phyloP scores from a whole-genome alignment of 2,888 invertebrate species.

The Nasonia oneida region DNA sequence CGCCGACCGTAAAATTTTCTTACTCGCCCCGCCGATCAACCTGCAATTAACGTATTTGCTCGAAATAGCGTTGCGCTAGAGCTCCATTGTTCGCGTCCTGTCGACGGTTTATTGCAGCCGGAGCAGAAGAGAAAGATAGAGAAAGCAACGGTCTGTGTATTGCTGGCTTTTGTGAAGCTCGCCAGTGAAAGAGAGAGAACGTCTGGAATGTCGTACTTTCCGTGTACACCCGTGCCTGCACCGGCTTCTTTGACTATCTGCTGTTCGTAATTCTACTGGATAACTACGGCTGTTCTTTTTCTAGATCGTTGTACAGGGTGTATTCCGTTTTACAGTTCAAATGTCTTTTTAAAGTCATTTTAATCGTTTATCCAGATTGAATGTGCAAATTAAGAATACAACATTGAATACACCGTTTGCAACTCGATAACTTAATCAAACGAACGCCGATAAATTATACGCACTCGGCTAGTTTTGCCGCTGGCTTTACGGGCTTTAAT shows the following conservation, averaged over 20 bases:
- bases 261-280: background rate
- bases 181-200: background rate
- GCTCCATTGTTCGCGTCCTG: constrained; percentile 26
- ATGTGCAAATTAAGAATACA: too few relatives aligned
- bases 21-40: constrained; percentile 47
- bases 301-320: background rate
- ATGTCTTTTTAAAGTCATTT: too few relatives aligned
- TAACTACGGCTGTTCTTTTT: background rate
- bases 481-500: constrained; percentile 30
- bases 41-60: constrained; percentile 55
- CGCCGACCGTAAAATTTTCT: constrained; percentile 45
- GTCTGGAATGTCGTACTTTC: constrained; percentile 8
- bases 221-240: background rate
- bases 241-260: background rate
- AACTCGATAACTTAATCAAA: background rate
- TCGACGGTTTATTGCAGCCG: background rate
- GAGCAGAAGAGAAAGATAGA: background rate
- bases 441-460: background rate
- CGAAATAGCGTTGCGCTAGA: constrained; percentile 13
- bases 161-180: constrained; percentile 1
- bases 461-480: background rate
- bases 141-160: background rate
- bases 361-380: too few relatives aligned
- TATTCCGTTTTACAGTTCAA: too few relatives aligned
- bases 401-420: background rate